Conservation (phyloP, 2,113 vertebrate species). For the Zootoca vivipara region DNA sequence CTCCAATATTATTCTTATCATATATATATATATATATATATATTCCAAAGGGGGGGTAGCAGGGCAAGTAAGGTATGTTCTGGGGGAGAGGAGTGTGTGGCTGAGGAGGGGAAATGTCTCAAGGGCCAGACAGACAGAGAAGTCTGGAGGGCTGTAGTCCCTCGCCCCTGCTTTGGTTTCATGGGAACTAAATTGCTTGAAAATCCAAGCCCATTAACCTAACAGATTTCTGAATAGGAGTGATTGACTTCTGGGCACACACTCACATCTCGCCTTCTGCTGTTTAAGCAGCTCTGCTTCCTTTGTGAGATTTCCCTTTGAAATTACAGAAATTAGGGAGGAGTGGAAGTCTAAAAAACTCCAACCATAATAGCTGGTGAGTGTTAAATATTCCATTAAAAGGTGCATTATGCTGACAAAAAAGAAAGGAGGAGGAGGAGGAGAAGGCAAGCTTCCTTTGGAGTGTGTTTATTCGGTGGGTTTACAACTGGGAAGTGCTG, state of each 20-base stretch:
- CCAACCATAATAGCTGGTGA: conserved; percentile 22
- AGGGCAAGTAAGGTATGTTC: no score
- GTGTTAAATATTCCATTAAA: conserved; percentile 47
- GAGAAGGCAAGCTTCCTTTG: conserved; percentile 31
- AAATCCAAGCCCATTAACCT: not conserved
- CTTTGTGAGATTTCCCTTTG: conserved; percentile 21
- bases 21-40: no score
- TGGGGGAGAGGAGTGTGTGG: no score
- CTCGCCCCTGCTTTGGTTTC: not conserved
- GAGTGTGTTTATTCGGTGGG: conserved; percentile 16
- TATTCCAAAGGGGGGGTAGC: no score
- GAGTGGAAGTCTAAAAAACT: conserved; percentile 39
- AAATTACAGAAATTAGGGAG: conserved; percentile 26
- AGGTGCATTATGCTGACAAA: not conserved
- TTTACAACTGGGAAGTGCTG: conserved; percentile 15
- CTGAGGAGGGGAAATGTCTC: no score
- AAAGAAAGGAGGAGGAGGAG: not conserved
- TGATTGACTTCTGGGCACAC: conserved; percentile 32
- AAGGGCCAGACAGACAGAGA: no score
- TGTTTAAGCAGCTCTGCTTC: conserved; percentile 30
- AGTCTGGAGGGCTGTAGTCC: no score
- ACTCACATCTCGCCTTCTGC: conserved; percentile 3
- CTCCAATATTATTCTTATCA: no score
- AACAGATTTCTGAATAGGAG: not conserved
- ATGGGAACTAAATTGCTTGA: not conserved